phyloP scores from a whole-genome alignment of 2,113 vertebrate species.

The Phrynosoma platyrhinos region DNA sequence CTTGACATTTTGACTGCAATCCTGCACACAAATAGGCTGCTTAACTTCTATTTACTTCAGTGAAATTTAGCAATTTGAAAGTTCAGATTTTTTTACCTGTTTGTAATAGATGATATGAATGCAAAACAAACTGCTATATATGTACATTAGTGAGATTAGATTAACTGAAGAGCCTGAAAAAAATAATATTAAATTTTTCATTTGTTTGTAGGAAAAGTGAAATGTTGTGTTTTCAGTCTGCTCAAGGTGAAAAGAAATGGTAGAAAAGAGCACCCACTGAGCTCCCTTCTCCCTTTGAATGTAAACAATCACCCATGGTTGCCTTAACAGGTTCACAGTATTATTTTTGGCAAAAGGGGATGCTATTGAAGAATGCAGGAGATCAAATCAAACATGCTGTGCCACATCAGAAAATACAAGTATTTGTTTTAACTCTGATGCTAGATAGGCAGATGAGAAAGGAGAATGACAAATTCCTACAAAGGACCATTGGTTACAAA shows the following conservation, averaged over 20 bases:
- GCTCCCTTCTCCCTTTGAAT: constrained; percentile 8
- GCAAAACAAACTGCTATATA: not conserved
- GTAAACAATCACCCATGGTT: not conserved
- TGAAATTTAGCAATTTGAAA: not conserved
- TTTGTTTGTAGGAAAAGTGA: not conserved
- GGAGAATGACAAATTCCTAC: not conserved
- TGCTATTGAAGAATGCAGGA: constrained; percentile 23
- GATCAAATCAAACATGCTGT: constrained; percentile 7
- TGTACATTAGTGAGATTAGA: not conserved
- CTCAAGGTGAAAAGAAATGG: not conserved
- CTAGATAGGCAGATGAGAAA: constrained; percentile 12
- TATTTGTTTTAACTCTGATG: constrained; percentile 23
- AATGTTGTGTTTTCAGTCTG: not conserved
- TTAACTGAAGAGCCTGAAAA: not conserved
- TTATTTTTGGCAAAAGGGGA: constrained; percentile 21
- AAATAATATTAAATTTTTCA: constrained; percentile 8
- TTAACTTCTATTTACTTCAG: constrained; percentile 13
- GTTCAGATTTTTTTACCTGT: not conserved
- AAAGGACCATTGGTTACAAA: not conserved
- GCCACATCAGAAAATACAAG: constrained; percentile 6
- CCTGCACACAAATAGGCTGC: constrained; percentile 3
- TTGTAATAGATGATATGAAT: not conserved
- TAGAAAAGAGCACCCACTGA: not conserved
- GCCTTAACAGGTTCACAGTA: constrained; percentile 12
- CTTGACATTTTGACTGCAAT: not conserved